Percentiles rank a stretch among this genome's conserved stretches.
Conservation (phyloP, 1,140 invertebrate species). For the Hetaerina americana region DNA sequence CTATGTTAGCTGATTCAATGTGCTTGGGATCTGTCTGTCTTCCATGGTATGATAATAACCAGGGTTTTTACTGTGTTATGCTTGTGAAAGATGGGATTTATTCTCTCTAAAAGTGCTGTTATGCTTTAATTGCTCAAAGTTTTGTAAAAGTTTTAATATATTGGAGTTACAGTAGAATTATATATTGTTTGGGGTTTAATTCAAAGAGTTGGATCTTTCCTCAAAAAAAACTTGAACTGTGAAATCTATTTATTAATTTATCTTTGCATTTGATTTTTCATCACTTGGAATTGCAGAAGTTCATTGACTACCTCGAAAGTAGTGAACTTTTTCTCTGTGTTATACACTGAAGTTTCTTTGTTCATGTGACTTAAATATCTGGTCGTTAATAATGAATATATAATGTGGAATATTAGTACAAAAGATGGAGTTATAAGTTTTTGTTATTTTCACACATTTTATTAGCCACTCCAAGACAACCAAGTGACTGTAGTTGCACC, state of each 20-base stretch:
- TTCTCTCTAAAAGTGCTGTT: neutral
- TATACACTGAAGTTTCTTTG: neutral
- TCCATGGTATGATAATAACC: neutral
- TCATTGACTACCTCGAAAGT: neutral
- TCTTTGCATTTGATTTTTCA: neutral
- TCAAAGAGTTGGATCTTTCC: neutral
- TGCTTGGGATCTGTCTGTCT: too few species aligned
- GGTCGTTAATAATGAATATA: neutral
- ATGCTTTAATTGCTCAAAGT: neutral
- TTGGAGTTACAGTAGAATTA: too few species aligned
- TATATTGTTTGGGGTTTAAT: too few species aligned
- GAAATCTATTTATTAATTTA: neutral
- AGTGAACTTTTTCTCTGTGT: neutral
- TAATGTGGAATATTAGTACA: neutral
- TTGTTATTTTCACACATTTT: neutral
- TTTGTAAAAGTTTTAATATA: neutral
- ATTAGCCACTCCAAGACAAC: too few species aligned
- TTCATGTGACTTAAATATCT: neutral
- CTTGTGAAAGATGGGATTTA: neutral
- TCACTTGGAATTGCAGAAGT: too few species aligned
- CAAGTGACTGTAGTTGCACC: too few species aligned
- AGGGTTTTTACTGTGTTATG: neutral
- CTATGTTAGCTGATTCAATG: too few species aligned
- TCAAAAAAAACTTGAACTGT: neutral
- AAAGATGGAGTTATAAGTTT: neutral